phyloP scores from a whole-genome alignment of 1,140 invertebrate species.

The Cepaea nemoralis region DNA sequence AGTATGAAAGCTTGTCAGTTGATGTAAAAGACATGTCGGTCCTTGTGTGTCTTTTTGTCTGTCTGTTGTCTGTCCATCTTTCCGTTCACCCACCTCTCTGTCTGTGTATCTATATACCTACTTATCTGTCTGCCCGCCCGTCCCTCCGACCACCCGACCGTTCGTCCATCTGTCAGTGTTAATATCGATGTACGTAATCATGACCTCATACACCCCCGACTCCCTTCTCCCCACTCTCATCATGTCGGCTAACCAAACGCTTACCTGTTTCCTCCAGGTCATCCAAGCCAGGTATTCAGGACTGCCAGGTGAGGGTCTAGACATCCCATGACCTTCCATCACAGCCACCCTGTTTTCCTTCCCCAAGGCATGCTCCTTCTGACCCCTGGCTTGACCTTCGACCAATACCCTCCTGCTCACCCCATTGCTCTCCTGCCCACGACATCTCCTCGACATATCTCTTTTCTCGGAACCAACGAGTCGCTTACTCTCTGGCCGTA shows the following conservation, averaged over 20 bases:
- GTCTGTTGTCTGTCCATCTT: neutral
- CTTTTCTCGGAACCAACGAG: neutral
- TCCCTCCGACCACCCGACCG: neutral
- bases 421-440: neutral
- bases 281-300: constrained; percentile 24
- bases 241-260: too few species aligned
- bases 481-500: too few species aligned
- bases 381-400: neutral
- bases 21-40: too few species aligned
- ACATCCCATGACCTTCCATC: neutral
- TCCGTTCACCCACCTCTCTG: neutral
- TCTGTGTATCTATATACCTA: neutral
- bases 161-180: neutral
- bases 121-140: neutral
- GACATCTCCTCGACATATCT: neutral
- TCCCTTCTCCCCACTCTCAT: too few species aligned
- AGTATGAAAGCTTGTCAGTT: too few species aligned
- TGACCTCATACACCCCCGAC: too few species aligned
- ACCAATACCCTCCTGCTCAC: neutral
- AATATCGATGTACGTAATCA: too few species aligned
- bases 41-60: too few species aligned
- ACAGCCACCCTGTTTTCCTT: neutral
- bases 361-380: neutral
- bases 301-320: neutral
- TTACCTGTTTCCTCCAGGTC: constrained; percentile 31